phyloP scores from a whole-genome alignment of 2,888 invertebrate species.

The Drosophila ustulata region DNA sequence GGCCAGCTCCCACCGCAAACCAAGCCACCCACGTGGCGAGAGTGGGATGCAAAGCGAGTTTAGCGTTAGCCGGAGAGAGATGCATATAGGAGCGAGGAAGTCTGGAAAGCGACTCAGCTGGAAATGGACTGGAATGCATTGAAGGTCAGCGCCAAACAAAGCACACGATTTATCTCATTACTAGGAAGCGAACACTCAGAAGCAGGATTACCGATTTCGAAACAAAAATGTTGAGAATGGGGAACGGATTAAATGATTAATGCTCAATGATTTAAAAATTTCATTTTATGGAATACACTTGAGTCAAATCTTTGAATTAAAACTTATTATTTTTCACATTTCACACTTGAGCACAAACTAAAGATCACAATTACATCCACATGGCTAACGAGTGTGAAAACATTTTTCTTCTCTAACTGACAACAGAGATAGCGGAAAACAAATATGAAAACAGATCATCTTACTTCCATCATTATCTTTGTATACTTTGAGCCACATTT shows the following conservation, averaged over 20 bases:
- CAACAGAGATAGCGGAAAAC: slow-evolving; percentile 19
- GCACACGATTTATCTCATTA: slow-evolving; percentile 9
- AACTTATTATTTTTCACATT: neutral
- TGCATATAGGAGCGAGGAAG: neutral
- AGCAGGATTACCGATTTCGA: neutral
- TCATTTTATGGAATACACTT: neutral
- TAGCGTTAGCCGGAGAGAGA: slow-evolving; percentile 4
- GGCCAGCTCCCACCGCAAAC: slow-evolving; percentile 8
- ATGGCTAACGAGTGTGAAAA: neutral
- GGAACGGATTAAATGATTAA: no score
- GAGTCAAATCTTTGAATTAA: neutral
- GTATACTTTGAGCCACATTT: neutral
- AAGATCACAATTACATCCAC: neutral
- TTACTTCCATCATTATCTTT: slow-evolving; percentile 18
- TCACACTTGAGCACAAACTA: neutral
- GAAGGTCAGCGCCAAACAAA: slow-evolving; percentile 5
- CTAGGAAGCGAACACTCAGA: neutral
- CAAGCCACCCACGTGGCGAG: slow-evolving; percentile 12
- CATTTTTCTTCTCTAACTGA: neutral
- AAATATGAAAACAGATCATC: slow-evolving; percentile 6
- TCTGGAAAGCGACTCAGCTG: slow-evolving; percentile 8
- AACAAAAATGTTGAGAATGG: no score
- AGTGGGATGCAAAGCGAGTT: slow-evolving; percentile 28
- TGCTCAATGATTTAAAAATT: neutral
- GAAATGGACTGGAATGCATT: slow-evolving; percentile 11